Conservation (phyloP, 2,797 vertebrate genomes). For the Enteromius trimaculatus region DNA sequence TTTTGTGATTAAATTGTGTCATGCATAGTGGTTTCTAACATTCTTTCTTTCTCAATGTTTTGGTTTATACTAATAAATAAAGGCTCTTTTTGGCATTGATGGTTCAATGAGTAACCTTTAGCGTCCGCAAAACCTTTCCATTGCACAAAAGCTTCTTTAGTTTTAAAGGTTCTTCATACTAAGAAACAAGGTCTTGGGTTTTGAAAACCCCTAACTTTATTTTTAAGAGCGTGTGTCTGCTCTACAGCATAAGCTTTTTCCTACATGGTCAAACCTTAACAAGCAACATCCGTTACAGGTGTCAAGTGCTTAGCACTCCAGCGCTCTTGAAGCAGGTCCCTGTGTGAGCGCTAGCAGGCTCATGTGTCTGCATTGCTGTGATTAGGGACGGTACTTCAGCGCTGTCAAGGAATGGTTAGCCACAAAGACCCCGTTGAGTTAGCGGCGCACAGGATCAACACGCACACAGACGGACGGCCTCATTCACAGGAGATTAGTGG, state of each 20-base stretch:
- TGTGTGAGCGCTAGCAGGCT: slow-evolving; percentile 6
- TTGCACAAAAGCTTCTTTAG: neutral
- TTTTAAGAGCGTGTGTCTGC: neutral
- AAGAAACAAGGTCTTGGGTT: neutral
- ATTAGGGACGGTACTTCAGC: slow-evolving; percentile 20
- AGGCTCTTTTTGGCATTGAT: neutral
- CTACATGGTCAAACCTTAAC: neutral
- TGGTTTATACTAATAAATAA: neutral
- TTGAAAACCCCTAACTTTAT: neutral
- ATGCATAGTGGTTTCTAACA: neutral
- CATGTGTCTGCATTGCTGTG: slow-evolving; percentile 38
- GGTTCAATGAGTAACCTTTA: neutral
- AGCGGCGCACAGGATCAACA: neutral
- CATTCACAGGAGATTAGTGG: slow-evolving; percentile 44
- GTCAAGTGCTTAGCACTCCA: slow-evolving; percentile 21
- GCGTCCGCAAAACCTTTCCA: neutral
- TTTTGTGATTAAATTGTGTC: neutral
- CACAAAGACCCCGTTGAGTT: slow-evolving; percentile 28
- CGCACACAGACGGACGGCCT: slow-evolving; percentile 13
- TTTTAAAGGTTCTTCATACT: neutral
- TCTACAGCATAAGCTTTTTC: neutral
- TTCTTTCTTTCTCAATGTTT: neutral
- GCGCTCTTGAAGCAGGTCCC: slow-evolving; percentile 3
- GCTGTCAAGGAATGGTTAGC: neutral
- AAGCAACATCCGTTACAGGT: slow-evolving; percentile 41